Base-by-base conservation (phyloP, 2,888 invertebrate genomes). In the Dromius quadrimaculatus region DNA sequence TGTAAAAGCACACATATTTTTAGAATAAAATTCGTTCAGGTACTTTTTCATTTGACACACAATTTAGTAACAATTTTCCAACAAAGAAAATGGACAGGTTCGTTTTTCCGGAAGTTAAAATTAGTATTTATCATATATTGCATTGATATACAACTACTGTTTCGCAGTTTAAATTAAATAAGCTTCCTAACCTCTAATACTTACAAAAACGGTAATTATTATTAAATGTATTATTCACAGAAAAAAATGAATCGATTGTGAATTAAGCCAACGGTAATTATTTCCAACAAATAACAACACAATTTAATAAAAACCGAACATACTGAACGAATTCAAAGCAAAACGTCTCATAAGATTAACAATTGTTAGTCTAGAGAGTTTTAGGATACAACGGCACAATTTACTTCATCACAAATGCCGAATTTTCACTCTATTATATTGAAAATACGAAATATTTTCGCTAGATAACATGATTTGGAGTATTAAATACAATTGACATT, bases 201-300 rank as follows among this genome's bases (percentile, higher is more conserved):
- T 50, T 28, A 23, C 28, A 8, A 28, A 28, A 8, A 54, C 11
- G 50, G 23, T 54, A 54, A 28, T 54, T 28, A 54, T 11, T 23
- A 54, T 54, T 54, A 54, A 54, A 28, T 54, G 50, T 28, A 54
- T 54, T 54, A 28, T 54, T 22, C 23, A 23, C 47, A 22, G 45
- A 20, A 17, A 50, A 36, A 36, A 36, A 6, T 36, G 8, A 36
- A 54, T 54, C 23, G 23, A 15, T 54, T 54, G 23, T 54, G 50
- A 54, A 54, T 19, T 23, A 28, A 54, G 50, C 50, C 8, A 36
- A 36, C n/a, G 36, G 9, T 28, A 23, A 54, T 28, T 54, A 54
- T 28, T 28, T 47, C n/a, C 15, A 54, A 54, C 50, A 54, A 54
- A 28, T 15, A 28, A 54, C 23, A 54, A 54, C 23, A 54, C 15